Conservation (phyloP, 2,797 vertebrate genomes). For the Cossypha caffra region DNA sequence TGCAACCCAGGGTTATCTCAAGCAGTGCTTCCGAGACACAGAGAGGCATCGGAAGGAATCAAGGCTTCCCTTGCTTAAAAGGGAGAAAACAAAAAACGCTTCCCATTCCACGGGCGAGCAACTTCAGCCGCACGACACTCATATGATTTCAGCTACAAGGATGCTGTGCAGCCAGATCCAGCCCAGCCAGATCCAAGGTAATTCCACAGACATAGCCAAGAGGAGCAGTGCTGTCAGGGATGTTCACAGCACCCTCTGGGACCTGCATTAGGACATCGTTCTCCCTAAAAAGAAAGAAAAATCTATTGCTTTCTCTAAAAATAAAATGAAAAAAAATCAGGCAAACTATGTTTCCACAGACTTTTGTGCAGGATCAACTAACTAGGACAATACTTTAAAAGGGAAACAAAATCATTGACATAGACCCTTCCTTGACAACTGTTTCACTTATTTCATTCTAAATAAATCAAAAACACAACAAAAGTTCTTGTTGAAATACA, state of each 20-base stretch:
- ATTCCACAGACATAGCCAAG: background rate
- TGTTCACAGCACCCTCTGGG: background rate
- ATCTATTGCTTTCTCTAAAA: background rate
- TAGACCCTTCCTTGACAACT: background rate
- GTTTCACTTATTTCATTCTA: background rate
- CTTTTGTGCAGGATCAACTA: background rate
- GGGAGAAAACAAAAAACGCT: background rate
- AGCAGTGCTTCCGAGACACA: fast-evolving
- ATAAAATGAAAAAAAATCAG: background rate
- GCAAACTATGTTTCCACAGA: background rate
- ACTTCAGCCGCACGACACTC: background rate
- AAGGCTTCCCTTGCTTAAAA: background rate
- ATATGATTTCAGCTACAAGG: background rate
- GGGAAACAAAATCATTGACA: background rate
- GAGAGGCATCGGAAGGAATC: background rate
- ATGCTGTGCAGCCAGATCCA: background rate
- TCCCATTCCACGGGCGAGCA: background rate
- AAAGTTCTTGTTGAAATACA: background rate
- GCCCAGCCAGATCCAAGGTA: background rate
- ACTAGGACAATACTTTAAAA: background rate
- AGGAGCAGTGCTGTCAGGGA: background rate
- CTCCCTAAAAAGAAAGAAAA: background rate
- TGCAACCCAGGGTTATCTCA: background rate
- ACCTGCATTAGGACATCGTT: background rate
- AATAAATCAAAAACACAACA: background rate